Base-by-base conservation (phyloP, 2,797 vertebrate genomes). In the Lophotriccus pileatus region DNA sequence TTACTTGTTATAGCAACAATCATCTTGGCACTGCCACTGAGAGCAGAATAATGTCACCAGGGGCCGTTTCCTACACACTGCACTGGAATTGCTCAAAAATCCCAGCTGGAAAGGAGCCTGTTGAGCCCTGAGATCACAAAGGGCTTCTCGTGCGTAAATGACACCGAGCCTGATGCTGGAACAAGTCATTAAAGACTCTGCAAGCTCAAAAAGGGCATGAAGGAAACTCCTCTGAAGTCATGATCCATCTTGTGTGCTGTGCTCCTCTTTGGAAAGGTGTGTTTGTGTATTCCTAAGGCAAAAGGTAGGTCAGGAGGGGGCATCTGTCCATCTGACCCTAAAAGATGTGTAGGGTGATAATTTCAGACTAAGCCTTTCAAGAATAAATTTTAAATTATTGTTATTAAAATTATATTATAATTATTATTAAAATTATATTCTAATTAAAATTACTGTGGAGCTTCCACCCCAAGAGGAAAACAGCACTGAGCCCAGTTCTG, bases 11-110 rank as follows among this genome's bases (percentile, higher is more conserved):
- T 6, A 87, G 73, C 28, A 84, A 50, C 70, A 89, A 85, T 92
- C 80, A 21, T 16, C 69, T 52, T 76, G 93, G 89, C 72, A 18
- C 36, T 34, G 64, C 44, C 34, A 59, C 49, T 50, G 47, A 78
- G 39, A 62, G 75, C 39, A 52, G 84, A 36, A 66, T 70, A 95
- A 90, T 92, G 93, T 92, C 91, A 94, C 92, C 94, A 92, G 84
- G 72, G 95, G 95, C 27, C 7, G 78, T 96, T 96, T 97, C 97
- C 96, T 95, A 89, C 86, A 81, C 95, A 19, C 39, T 14, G 44
- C n/a, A 14, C 17, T 89, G 83, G 37, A 58, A 77, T 2, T 60
- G 85, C 70, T 87, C 87, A 97, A 95, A 96, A 96, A 97, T 96
- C 79, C 53, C 91, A 15, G 5, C 76, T 94, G 93, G 90, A 77